These are phyloP conservation scores for Vimba vimba DNA, from an alignment of 2,113 vertebrate genomes.

Conservation along the genomic window DNA sequence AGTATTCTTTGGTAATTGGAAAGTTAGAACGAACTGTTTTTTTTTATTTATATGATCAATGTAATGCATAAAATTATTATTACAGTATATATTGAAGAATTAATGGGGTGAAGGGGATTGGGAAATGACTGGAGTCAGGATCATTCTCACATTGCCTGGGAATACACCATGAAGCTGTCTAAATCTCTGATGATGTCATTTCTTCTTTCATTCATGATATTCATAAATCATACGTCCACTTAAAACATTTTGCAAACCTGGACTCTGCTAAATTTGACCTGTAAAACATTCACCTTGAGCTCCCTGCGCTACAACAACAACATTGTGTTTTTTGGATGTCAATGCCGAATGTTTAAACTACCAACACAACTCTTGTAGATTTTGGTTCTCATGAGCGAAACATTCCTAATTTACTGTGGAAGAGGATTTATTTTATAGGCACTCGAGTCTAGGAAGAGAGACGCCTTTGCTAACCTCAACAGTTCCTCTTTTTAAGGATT, in stretches of 20 bases:
- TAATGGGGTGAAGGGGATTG: neutral
- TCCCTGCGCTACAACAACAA: neutral
- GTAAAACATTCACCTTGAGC: neutral
- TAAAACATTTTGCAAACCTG: neutral
- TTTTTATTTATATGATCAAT: no score
- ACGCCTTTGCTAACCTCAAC: neutral
- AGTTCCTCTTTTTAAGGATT: neutral
- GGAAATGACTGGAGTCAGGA: neutral
- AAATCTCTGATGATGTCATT: neutral
- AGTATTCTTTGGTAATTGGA: neutral
- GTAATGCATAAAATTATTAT: neutral
- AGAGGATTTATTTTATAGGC: constrained; percentile 1
- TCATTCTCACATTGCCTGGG: neutral
- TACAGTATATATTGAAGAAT: neutral
- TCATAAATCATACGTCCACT: neutral
- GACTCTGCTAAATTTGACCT: neutral
- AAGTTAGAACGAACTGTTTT: neutral
- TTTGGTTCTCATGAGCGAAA: constrained; percentile 30
- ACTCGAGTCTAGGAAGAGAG: neutral
- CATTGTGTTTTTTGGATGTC: constrained; percentile 8
- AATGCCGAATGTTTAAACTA: neutral
- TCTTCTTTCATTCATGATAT: neutral
- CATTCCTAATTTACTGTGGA: constrained; percentile 48
- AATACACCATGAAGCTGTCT: neutral
- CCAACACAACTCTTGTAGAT: neutral